Base-by-base conservation (phyloP, 2,113 vertebrate genomes). In the Pachyramphus minor region DNA sequence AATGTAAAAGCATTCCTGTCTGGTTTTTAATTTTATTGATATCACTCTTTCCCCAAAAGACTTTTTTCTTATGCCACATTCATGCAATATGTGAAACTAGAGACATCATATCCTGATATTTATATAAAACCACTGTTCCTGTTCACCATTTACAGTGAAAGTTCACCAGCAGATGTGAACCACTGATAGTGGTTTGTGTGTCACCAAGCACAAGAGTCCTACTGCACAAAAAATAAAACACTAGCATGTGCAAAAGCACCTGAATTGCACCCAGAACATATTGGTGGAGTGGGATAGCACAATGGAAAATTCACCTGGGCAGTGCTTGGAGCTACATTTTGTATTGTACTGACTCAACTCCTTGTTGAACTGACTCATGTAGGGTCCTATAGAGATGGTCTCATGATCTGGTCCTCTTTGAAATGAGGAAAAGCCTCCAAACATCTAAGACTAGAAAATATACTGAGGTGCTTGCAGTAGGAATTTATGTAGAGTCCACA, bases 401-500 rank as follows among this genome's bases (percentile, higher is more conserved):
- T 68, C 12, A 2, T 20, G 21, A 28, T 42, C 45, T 56, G 14
- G 8, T 3, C 4, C 7, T 63, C 59, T 79, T 66, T 63, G 73
- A 79, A 91, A 74, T 27, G 8, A 77, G 45, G 50, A 72, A 90
- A 45, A 82, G 24, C 5, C 9, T 71, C 37, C n/a, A 68, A 1
- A 47, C 42, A 24, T 33, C 77, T 55, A 64, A 75, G 60, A 73
- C 18, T 22, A 31, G 83, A 91, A 95, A 90, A 68, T 15, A 41
- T 4, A 21, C 53, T 59, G 66, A 94, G 97, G 95, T 97, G 69
- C 90, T 12, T 95, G 96, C 88, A 97, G 96, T 96, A 97, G 93
- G 85, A 92, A 96, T 94, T 95, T 89, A 86, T 97, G 97, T 96
- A 98, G 95, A 97, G 97, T 94, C 88, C 84, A 62, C 96, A 98